Base-by-base conservation (phyloP, 2,888 invertebrate genomes). In the Tryphoninae sp. region DNA sequence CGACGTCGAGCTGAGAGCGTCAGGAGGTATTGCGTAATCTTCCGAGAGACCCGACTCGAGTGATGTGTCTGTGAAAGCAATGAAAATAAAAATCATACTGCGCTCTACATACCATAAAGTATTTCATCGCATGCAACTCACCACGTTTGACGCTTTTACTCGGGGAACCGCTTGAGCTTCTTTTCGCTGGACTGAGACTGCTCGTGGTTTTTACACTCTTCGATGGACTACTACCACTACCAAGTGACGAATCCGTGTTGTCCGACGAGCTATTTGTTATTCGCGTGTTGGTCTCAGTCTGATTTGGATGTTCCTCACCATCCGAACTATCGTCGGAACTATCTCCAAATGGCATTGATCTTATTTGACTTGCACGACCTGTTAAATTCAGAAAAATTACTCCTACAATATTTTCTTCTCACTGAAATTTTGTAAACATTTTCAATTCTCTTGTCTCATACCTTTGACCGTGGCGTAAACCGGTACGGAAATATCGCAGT, bases 21-120 rank as follows among this genome's bases (percentile, higher is more conserved):
- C 98, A 9, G 98, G 98, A 9, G 98, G 98, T 89, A 98, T 96
- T 79, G 98, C 98, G 92, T 98, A 98, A 93, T 98, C 98, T 91
- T 98, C 98, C 49, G 98, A 98, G 93, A 97, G 96, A 88, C 98
- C 97, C 78, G 97, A 97, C 92, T 98, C 98, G 93, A 97, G 96
- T 81, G 97, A 97, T 85, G 96, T 96, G 92, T 97, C 97, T 97
- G 94, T 45, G 49, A 71, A 67, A 72, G 13, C 9, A 1, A 1
- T 3, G 51, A 9, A 0, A 51, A 51, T 49, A 51, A 51, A 51
- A 51, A n/a, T 51, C 33, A 33, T 33, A 33, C 33, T 6, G 33
- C 33, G 33, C 4, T 33, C 33, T 33, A 33, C 33, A 6, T 33
- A 33, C 7, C 7, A 8, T 11, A 8, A 55, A 55, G 8, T 55